Evolutionary conservation across 92 coral and sea anemone genomes (phyloP).

Genomic region (Pocillopora meandrina): DNA sequence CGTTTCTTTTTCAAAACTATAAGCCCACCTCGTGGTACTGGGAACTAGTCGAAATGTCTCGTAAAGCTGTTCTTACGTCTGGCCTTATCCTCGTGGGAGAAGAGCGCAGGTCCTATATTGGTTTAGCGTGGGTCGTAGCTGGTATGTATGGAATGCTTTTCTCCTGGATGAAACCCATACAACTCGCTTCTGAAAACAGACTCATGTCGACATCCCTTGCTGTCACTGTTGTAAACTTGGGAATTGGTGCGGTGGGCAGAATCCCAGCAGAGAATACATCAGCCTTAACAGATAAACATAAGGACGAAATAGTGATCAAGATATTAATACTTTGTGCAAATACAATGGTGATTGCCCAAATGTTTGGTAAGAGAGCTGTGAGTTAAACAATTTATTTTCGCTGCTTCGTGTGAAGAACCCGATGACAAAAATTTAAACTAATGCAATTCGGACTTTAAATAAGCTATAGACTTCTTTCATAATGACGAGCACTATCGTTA

Average conservation of each 20-base stretch:
- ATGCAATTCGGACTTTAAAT: no score
- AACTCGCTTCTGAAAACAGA: background rate
- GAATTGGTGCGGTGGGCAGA: background rate
- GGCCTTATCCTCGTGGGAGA: constrained; percentile 1
- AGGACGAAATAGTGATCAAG: no score
- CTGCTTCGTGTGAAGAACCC: no score
- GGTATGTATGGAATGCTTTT: constrained; percentile 7
- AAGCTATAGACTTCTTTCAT: no score
- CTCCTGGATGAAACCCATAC: constrained; percentile 5
- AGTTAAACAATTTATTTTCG: no score
- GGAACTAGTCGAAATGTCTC: constrained; percentile 13
- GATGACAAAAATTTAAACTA: no score
- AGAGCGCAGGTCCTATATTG: constrained; percentile 3
- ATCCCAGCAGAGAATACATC: background rate
- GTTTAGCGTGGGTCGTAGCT: background rate
- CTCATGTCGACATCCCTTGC: constrained; percentile 8
- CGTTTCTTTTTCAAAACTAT: background rate
- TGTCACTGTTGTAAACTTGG: background rate
- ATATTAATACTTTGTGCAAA: no score
- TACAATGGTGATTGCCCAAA: no score
- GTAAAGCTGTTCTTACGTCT: background rate
- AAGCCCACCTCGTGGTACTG: constrained; percentile 7
- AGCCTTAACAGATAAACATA: no score
- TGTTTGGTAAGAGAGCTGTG: no score
- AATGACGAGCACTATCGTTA: no score